Evolutionary conservation across 2,888 invertebrate genomes (phyloP), one percentile per base, ranked within the genome.

Genomic region (Lepidocyrtoides sp.): DNA sequence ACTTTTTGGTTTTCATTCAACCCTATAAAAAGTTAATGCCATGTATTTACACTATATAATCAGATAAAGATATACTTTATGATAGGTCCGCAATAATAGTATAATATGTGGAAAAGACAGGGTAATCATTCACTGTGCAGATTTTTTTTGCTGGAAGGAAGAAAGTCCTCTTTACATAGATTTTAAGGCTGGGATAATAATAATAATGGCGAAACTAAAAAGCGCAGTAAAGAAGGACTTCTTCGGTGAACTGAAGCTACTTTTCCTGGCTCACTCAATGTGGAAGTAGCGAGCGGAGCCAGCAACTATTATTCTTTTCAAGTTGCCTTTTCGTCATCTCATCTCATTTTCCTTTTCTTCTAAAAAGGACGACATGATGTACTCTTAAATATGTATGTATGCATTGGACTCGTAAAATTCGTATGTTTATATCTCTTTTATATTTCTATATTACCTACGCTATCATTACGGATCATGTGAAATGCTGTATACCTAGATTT

Each of bases 111-210:
- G 17, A 54, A 54, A 54, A 51, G 77, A 77, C 77, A 77, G 77
- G 54, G 77, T 66, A 83, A 83, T 83, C 51, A 48, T 84, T 69
- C 69, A 69, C 57, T 44, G 75, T 86, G 85, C 75, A 86, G 85
- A 86, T 86, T 86, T 85, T 60, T 63, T 77, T 85, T 86, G 69
- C 85, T 83, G 20, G 48, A 72, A 84, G 72, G 72, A 84, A 83
- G 66, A 83, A 69, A 29, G 51, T 57, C 51, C 29, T 77, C 54
- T 72, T 41, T 41, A 72, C 44, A 32, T 41, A 44, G 41, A 23
- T 72, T 63, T 29, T 72, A 51, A 82, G n/a, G 51, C 69, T 26
- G 17, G 57, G 84, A 54, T 69, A 66, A 86, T 75, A 86, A 75
- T 75, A 57, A 75, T 75, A 57, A 26, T 75, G 85, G 54, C 14